A percentile compares a stretch with the other conserved stretches of the same genome.
phyloP scores from a whole-genome alignment of 2,888 invertebrate genomes.

The Exocentrus adspersus region DNA sequence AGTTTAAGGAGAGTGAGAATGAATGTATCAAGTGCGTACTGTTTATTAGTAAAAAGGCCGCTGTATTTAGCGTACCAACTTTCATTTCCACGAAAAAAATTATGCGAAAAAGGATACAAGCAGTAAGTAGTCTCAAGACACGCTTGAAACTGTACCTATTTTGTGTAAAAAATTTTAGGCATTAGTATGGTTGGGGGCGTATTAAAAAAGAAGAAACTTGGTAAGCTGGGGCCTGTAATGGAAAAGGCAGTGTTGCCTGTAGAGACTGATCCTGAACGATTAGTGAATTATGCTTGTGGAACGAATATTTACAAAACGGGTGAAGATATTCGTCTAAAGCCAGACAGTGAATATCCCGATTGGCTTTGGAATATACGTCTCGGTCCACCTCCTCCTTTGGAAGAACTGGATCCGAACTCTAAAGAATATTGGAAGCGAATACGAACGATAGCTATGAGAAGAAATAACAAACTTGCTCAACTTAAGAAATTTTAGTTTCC shows the following conservation, averaged over 20 bases:
- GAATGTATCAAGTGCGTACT: constrained; percentile 33
- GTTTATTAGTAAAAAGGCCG: constrained; percentile 33
- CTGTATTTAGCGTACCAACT: constrained; percentile 39
- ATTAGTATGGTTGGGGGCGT: constrained; percentile 61
- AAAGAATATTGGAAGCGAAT: constrained; percentile 85
- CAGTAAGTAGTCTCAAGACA: constrained; percentile 47
- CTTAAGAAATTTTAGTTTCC: constrained; percentile 70
- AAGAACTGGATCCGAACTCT: constrained; percentile 80
- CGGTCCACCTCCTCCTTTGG: constrained; percentile 72
- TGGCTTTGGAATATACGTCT: constrained; percentile 88
- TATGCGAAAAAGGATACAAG: constrained; percentile 56
- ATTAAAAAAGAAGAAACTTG: constrained; percentile 72
- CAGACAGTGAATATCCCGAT: constrained; percentile 87
- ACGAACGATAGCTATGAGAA: constrained; percentile 71
- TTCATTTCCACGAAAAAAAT: constrained; percentile 46
- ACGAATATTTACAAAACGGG: constrained; percentile 84
- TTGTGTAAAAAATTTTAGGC: constrained; percentile 46
- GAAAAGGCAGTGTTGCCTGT: constrained; percentile 83
- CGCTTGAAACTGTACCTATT: too few relatives aligned
- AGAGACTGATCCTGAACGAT: constrained; percentile 82
- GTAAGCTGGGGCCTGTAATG: constrained; percentile 70
- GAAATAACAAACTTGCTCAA: constrained; percentile 72
- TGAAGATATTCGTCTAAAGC: constrained; percentile 80
- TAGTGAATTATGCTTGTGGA: constrained; percentile 84
- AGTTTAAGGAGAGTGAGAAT: too few relatives aligned